phyloP scores from a whole-genome alignment of 2,113 vertebrate genomes.

The Suricata suricatta region DNA sequence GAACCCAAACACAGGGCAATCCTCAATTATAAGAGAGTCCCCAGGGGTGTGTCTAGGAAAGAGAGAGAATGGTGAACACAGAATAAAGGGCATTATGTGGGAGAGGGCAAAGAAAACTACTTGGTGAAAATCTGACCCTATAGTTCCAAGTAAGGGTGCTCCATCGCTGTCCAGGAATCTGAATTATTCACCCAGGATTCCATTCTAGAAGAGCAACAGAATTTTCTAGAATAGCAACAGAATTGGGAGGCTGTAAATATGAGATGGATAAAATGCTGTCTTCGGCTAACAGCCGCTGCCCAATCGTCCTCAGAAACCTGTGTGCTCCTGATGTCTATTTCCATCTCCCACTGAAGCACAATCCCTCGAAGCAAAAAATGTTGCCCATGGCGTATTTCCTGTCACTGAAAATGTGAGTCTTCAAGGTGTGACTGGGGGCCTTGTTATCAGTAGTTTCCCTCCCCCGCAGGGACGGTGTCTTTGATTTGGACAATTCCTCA shows the following conservation, averaged over 20 bases:
- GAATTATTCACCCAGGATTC: background rate
- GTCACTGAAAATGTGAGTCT: background rate
- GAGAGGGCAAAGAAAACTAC: background rate
- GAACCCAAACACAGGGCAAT: background rate
- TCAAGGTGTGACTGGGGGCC: background rate
- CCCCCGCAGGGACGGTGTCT: background rate
- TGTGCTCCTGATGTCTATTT: background rate
- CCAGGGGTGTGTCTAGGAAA: background rate
- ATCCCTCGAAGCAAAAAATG: background rate
- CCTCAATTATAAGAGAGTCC: background rate
- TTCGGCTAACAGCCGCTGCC: background rate
- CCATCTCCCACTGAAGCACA: background rate
- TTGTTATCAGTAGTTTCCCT: background rate
- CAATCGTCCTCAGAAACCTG: background rate
- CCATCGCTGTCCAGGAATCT: background rate
- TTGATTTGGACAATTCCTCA: background rate
- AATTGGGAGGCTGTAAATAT: background rate
- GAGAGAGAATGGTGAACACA: background rate
- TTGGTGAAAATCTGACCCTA: background rate
- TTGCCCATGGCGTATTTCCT: background rate
- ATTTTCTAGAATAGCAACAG: background rate
- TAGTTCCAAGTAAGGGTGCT: background rate
- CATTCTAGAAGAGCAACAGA: background rate
- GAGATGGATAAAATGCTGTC: background rate
- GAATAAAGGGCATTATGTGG: background rate